Evolutionary conservation across 2,888 invertebrate genomes (phyloP), one percentile per base, ranked within the genome.

Genomic region (Lacanobia oleracea): DNA sequence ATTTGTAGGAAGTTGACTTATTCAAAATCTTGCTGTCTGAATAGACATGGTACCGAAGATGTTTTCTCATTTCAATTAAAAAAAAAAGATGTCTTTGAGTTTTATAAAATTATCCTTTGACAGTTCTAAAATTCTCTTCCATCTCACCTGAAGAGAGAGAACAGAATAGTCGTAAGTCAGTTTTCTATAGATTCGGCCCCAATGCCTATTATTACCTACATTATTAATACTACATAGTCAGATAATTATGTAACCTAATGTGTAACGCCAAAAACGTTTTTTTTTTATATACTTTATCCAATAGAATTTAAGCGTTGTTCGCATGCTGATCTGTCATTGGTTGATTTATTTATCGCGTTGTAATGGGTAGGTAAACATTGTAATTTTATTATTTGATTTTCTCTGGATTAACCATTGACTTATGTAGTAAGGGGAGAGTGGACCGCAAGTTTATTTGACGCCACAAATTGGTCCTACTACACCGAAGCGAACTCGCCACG

Each of bases 351-450:
- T 67, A 45, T 45, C n/a, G 56, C 27, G 18, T 61, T 59, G 4
- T 27, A 40, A 51, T 62, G 51, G 40, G 27, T 77, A 62, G 23
- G 43, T 56, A 40, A 77, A 48, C 23, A 48, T 51, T 76, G 65
- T 80, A 65, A 74, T 82, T 77, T 69, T 59, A 69, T 70, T 67
- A 23, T 59, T 67, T 78, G 48, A 66, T 76, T 70, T 50, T 43
- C 23, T 57, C 50, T 84, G 66, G 78, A 68, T 84, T 68, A 37
- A 43, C 27, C 2, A 18, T 18, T 48, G 18, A 43, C 14, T 43
- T 14, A 14, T 4, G 14, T 43, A 14, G 14, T 43, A 43, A 14
- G 5, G 43, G 2, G 12, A 43, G 43, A 14, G 43, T 14, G 14
- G 43, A 43, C 14, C 14, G 14, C 0, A 43, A 14, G 43, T 33